Percentiles rank a stretch among this genome's conserved stretches.
Conservation (phyloP, 2,797 vertebrate species). For the Microctenopoma stevenorrisi region DNA sequence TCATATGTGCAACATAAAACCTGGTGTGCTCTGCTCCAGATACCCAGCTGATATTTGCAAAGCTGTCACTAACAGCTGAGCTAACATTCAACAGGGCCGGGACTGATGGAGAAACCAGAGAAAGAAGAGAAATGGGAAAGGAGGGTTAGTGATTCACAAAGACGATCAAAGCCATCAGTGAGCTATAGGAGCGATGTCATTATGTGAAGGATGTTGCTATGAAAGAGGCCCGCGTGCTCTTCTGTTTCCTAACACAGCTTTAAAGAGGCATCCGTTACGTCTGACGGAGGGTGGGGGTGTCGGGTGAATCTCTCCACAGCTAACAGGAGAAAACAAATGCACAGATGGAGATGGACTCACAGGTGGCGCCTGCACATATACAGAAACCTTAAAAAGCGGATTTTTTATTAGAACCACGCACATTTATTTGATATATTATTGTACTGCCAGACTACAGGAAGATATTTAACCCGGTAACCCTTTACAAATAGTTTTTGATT, state of each 20-base stretch:
- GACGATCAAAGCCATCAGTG: constrained; percentile 26
- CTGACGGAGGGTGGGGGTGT: constrained; percentile 36
- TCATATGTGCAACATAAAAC: constrained; percentile 79
- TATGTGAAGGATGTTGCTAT: constrained; percentile 31
- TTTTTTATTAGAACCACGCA: not conserved
- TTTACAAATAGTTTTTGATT: not conserved
- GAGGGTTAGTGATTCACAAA: constrained; percentile 67
- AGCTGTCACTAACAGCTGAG: constrained; percentile 75
- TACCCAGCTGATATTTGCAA: constrained; percentile 84
- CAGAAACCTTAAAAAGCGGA: not conserved
- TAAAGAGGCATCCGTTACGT: constrained; percentile 48
- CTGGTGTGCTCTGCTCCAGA: constrained; percentile 61
- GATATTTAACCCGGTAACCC: not conserved
- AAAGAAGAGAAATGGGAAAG: constrained; percentile 42
- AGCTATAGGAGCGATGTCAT: constrained; percentile 23
- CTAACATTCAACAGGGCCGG: constrained; percentile 74
- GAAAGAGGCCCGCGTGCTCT: constrained; percentile 7
- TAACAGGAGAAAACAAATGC: constrained; percentile 44
- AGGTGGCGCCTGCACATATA: constrained; percentile 27
- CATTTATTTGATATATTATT: not conserved
- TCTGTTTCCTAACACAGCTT: constrained; percentile 26
- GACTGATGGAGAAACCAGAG: constrained; percentile 51
- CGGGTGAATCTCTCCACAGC: constrained; percentile 28
- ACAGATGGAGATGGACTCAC: constrained; percentile 46
- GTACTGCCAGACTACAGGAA: not conserved